Evolutionary conservation across 2,888 invertebrate genomes (phyloP).

Genomic region (Latheticus oryzae): DNA sequence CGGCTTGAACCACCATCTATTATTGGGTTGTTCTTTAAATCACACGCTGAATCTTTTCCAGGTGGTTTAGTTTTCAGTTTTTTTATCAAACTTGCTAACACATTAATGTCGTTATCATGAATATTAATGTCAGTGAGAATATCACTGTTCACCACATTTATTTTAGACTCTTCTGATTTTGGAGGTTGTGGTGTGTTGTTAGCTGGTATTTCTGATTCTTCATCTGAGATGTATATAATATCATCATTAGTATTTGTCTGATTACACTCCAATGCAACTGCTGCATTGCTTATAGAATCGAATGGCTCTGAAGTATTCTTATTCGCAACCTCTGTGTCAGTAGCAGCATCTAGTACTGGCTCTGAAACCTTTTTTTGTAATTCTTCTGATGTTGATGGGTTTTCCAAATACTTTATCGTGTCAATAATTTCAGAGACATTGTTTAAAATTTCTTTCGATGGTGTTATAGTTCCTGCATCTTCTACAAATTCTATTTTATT

Average conservation of each 20-base stretch:
- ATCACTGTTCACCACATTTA: slow-evolving; percentile 43
- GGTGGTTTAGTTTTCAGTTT: neutral
- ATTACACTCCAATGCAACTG: neutral
- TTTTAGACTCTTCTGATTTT: slow-evolving; percentile 6
- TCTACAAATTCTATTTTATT: no score
- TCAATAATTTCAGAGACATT: slow-evolving; percentile 21
- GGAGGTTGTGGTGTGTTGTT: neutral
- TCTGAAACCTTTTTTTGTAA: no score
- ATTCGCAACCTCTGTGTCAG: neutral
- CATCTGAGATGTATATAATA: slow-evolving; percentile 31
- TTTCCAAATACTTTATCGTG: neutral
- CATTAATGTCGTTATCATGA: slow-evolving; percentile 40
- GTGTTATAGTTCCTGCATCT: neutral
- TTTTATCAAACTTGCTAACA: slow-evolving; percentile 29
- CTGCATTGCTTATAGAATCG: no score
- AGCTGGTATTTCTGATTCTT: slow-evolving; percentile 12
- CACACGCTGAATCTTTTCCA: neutral
- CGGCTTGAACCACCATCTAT: slow-evolving; percentile 7
- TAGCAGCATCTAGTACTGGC: slow-evolving; percentile 1
- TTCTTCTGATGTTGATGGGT: neutral
- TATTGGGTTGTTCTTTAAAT: slow-evolving; percentile 6
- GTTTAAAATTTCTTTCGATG: neutral
- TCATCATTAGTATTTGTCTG: slow-evolving; percentile 5
- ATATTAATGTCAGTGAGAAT: slow-evolving; percentile 35
- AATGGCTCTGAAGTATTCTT: neutral